A percentile compares a stretch with the other conserved stretches of the same genome.
phyloP scores from a whole-genome alignment of 2,888 invertebrate genomes.

The Polymixis flavicincta region DNA sequence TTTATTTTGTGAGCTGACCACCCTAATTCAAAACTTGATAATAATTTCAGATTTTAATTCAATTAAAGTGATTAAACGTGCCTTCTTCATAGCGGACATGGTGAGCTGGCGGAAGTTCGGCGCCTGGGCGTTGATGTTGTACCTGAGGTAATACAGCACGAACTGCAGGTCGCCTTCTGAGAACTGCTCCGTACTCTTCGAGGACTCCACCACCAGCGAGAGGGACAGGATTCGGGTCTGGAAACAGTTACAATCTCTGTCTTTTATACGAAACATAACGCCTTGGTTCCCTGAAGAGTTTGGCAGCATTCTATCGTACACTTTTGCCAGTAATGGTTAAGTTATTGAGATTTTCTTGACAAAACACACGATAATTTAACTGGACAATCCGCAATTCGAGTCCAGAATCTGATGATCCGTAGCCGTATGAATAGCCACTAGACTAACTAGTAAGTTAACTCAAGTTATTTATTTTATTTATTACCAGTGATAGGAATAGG shows the following conservation, averaged over 20 bases:
- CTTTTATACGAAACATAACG: background rate
- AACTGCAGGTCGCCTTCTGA: constrained; percentile 91
- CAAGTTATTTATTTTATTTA: background rate
- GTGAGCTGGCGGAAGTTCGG: constrained; percentile 93
- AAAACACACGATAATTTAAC: background rate
- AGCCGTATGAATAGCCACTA: background rate
- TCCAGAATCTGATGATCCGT: background rate
- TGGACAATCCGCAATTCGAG: background rate
- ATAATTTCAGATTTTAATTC: background rate
- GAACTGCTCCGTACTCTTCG: constrained; percentile 93
- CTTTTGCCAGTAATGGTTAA: background rate
- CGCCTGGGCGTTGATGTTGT: constrained; percentile 93
- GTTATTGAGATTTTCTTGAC: background rate
- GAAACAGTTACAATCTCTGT: constrained; percentile 17
- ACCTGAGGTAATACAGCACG: constrained; percentile 91
- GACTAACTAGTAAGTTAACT: background rate
- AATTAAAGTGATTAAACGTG: constrained; percentile 67
- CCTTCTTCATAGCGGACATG: constrained; percentile 93
- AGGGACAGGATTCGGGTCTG: constrained; percentile 93
- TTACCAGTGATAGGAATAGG: no score
- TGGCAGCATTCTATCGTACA: background rate
- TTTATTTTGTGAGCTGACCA: background rate
- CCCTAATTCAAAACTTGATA: background rate
- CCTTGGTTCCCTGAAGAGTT: no score
- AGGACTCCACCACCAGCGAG: constrained; percentile 93